A percentile compares a stretch with the other conserved stretches of the same genome.
Evolutionary conservation across 2,797 vertebrate species (phyloP).

Genomic region (Sebastes iracundus): DNA sequence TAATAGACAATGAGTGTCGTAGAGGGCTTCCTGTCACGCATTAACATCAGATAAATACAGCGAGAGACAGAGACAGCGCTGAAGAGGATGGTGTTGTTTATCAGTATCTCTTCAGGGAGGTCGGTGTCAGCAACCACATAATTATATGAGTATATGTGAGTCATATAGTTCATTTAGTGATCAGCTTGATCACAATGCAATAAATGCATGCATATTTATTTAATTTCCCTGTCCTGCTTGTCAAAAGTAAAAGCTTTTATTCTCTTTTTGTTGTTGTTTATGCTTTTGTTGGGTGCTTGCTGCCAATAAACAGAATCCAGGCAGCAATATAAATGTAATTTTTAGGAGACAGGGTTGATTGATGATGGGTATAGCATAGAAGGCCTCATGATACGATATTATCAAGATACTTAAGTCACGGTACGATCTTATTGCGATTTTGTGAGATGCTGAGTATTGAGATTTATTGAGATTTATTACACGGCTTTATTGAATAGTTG

Average conservation of each 20-base stretch:
- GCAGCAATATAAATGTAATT: background rate
- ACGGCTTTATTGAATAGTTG: too few relatives aligned
- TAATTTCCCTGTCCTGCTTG: background rate
- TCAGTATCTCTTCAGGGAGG: constrained; percentile 2
- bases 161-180: background rate
- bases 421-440: too few relatives aligned
- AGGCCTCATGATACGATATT: too few relatives aligned
- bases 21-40: constrained; percentile 27
- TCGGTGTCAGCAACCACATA: background rate
- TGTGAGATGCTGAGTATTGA: too few relatives aligned
- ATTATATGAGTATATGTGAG: background rate
- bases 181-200: background rate
- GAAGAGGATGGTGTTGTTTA: constrained; percentile 16
- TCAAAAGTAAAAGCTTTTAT: background rate
- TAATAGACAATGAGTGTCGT: constrained; percentile 43
- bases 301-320: background rate
- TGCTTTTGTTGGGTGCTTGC: background rate
- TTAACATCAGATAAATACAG: constrained; percentile 49
- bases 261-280: background rate
- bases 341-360: background rate
- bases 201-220: background rate
- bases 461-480: too few relatives aligned
- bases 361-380: background rate
- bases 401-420: too few relatives aligned
- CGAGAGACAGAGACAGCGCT: background rate